Conservation (phyloP, 2,888 invertebrate genomes). For the Thereva nobilitata region DNA sequence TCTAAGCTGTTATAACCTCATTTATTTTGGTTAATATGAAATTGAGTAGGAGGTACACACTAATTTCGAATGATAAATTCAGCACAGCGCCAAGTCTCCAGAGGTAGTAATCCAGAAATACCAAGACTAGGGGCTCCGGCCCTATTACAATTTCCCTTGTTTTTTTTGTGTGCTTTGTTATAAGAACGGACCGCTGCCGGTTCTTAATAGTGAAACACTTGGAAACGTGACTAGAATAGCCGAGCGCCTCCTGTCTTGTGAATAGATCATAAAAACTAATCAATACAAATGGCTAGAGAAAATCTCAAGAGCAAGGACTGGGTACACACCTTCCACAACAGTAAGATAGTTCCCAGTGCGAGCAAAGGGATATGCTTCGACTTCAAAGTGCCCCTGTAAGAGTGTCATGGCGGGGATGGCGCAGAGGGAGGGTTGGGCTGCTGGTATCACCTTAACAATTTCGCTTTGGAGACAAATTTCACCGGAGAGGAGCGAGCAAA, state of each 20-base stretch:
- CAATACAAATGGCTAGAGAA: conserved; percentile 27
- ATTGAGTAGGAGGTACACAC: no score
- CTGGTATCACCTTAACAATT: background rate
- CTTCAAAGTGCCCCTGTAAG: conserved; percentile 1
- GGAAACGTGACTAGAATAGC: conserved; percentile 22
- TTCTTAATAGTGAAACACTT: conserved; percentile 28
- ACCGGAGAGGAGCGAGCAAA: background rate
- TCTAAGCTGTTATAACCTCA: no score
- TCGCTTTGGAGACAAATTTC: background rate
- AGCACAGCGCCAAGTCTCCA: no score
- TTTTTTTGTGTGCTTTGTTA: background rate
- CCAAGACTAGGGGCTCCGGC: background rate
- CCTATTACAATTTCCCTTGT: conserved; percentile 11
- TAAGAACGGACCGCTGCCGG: conserved; percentile 11
- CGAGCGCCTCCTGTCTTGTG: conserved; percentile 16
- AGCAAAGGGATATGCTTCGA: background rate
- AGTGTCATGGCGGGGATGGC: background rate
- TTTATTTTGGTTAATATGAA: no score
- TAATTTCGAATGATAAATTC: conserved; percentile 8
- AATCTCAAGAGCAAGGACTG: background rate
- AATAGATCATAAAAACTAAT: conserved; percentile 32
- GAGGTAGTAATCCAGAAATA: no score
- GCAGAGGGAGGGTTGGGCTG: background rate
- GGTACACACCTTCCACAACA: conserved; percentile 10
- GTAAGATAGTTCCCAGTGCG: conserved; percentile 15